A percentile compares a stretch with the other conserved stretches of the same genome.
These are phyloP conservation scores for Corvus cornix DNA, from an alignment of 2,113 vertebrate species.

Conservation along the genomic window DNA sequence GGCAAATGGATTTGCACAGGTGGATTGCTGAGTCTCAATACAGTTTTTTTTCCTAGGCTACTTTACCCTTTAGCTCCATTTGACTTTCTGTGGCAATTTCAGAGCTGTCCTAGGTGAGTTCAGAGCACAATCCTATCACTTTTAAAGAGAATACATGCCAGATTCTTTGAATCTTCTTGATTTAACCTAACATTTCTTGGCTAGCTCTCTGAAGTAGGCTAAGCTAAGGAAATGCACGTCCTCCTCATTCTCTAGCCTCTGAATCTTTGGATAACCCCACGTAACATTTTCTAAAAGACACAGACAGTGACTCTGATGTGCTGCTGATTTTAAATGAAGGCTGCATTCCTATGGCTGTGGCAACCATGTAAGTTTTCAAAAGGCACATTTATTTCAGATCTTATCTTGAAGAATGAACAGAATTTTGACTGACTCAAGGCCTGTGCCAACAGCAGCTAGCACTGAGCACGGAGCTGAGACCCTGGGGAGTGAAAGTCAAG, in stretches of 20 bases:
- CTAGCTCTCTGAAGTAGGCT: background rate
- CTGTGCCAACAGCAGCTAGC: background rate
- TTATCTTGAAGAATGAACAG: constrained; percentile 3
- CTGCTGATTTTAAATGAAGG: constrained; percentile 32
- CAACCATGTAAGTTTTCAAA: background rate
- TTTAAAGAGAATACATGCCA: constrained; percentile 29
- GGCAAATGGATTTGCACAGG: background rate
- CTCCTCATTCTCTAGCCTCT: background rate
- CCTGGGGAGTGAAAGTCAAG: background rate
- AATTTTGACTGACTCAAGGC: background rate
- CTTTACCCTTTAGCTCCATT: background rate
- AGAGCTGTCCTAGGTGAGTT: background rate
- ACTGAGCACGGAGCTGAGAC: background rate
- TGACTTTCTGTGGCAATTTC: background rate
- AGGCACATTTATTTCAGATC: constrained; percentile 6
- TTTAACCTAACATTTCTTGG: background rate
- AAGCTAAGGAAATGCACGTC: background rate
- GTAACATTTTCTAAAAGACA: constrained; percentile 5
- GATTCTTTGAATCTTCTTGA: constrained; percentile 20
- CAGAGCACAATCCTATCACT: constrained; percentile 36
- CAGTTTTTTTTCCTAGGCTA: background rate
- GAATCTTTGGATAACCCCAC: constrained; percentile 10
- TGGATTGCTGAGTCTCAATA: background rate
- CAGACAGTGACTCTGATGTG: background rate
- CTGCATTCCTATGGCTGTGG: constrained; percentile 11